Evolutionary conservation across 2,797 vertebrate species (phyloP).

Genomic region (Siniperca scherzeri): DNA sequence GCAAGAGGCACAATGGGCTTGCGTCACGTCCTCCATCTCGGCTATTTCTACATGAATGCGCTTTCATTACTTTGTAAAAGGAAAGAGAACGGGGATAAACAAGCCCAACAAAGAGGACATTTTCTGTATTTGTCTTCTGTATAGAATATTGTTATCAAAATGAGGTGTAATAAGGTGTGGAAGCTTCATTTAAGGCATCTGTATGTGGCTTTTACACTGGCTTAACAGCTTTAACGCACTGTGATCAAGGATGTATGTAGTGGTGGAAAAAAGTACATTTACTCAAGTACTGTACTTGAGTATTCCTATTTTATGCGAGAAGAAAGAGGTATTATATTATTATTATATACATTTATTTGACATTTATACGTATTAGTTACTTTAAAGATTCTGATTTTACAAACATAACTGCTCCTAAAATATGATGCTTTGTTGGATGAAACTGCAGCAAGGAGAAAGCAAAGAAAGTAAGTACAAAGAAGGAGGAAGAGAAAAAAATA

Average conservation of each 20-base stretch:
- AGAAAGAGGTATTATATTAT: not conserved
- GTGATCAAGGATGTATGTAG: constrained; percentile 18
- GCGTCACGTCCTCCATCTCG: constrained; percentile 58
- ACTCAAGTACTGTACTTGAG: not conserved
- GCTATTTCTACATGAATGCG: constrained; percentile 64
- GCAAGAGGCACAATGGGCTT: constrained; percentile 66
- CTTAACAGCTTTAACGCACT: constrained; percentile 35
- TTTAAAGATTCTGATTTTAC: not conserved
- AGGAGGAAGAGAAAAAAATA: not conserved
- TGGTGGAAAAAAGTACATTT: not conserved
- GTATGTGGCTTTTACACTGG: constrained; percentile 24
- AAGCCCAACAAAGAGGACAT: constrained; percentile 57
- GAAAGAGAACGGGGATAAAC: constrained; percentile 43
- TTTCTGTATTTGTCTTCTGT: constrained; percentile 54
- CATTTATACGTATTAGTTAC: not conserved
- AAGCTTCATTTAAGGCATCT: constrained; percentile 39
- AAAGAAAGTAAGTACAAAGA: not conserved
- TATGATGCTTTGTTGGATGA: not conserved
- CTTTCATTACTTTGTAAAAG: constrained; percentile 72
- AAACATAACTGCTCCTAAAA: not conserved
- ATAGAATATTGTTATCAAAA: constrained; percentile 36
- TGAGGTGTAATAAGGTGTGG: constrained; percentile 20
- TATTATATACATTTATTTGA: not conserved
- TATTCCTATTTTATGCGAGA: not conserved
- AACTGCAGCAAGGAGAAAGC: not conserved